Percentiles rank a stretch among this genome's conserved stretches.
Conservation (phyloP, 92 coral and sea anemone genomes). For the Zoanthus sansibaricus region DNA sequence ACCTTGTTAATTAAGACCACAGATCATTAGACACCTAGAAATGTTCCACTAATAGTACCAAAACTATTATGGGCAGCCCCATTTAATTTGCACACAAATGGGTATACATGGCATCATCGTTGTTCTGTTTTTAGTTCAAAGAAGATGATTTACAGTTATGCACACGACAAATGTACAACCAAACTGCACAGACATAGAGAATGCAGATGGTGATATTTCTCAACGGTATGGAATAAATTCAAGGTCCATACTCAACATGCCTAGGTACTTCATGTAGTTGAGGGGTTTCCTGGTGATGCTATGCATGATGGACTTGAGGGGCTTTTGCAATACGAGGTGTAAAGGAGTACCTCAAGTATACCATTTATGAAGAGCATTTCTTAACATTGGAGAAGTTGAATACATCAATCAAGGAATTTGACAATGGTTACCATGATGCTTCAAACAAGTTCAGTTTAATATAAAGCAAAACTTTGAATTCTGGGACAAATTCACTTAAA, state of each 20-base stretch:
- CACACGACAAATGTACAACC: conserved; percentile 45
- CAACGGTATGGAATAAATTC: conserved; percentile 50
- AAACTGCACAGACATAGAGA: conserved; percentile 52
- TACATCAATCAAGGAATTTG: conserved; percentile 52
- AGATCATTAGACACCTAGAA: too few relatives aligned
- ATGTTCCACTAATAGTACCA: too few relatives aligned
- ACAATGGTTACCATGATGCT: conserved; percentile 58
- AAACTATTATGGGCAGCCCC: too few relatives aligned
- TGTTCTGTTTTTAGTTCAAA: conserved; percentile 12
- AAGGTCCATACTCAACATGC: conserved; percentile 58
- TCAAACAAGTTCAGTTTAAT: conserved; percentile 56
- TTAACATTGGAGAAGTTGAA: conserved; percentile 57
- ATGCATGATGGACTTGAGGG: conserved; percentile 66
- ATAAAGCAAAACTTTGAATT: conserved; percentile 39
- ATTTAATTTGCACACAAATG: too few relatives aligned
- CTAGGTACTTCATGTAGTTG: conserved; percentile 62
- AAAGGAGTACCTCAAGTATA: conserved; percentile 60
- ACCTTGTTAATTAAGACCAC: background rate
- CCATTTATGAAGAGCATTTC: conserved; percentile 38
- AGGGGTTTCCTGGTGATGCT: conserved; percentile 60
- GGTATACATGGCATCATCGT: too few relatives aligned
- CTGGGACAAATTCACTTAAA: conserved; percentile 56
- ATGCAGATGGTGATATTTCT: conserved; percentile 35
- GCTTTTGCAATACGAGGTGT: conserved; percentile 51
- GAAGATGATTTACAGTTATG: conserved; percentile 48